Conservation (phyloP, 2,888 invertebrate species). For the Octonoba sinensis region DNA sequence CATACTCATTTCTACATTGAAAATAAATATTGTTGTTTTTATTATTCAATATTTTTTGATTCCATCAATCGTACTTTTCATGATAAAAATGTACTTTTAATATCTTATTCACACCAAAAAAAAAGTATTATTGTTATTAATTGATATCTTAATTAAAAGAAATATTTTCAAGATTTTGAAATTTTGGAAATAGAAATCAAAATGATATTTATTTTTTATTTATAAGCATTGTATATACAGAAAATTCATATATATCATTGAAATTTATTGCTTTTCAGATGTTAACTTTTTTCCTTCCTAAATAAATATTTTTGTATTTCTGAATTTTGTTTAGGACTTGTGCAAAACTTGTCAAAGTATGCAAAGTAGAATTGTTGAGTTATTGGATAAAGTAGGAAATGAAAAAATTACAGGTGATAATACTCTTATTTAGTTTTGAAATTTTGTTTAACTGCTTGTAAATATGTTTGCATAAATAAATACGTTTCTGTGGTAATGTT, state of each 20-base stretch:
- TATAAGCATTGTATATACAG: background rate
- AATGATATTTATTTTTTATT: background rate
- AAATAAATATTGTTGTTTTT: too few relatives aligned
- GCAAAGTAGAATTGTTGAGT: constrained; percentile 94
- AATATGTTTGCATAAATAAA: too few relatives aligned
- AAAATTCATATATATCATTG: background rate
- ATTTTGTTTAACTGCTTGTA: too few relatives aligned
- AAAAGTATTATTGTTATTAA: too few relatives aligned
- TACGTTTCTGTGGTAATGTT: too few relatives aligned
- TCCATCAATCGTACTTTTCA: too few relatives aligned
- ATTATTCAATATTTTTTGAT: too few relatives aligned
- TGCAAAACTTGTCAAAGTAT: constrained; percentile 87
- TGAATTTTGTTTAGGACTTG: constrained; percentile 77
- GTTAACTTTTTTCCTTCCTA: background rate
- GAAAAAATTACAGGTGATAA: constrained; percentile 82
- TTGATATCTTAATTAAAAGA: too few relatives aligned
- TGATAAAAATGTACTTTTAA: too few relatives aligned
- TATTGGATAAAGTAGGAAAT: constrained; percentile 88
- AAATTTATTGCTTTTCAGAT: background rate
- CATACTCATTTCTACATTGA: too few relatives aligned
- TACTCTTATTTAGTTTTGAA: background rate
- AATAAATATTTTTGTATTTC: background rate
- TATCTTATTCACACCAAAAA: too few relatives aligned
- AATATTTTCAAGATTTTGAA: too few relatives aligned
- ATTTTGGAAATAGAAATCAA: background rate